phyloP scores from a whole-genome alignment of 2,113 vertebrate species.

The Engraulis encrasicolus region DNA sequence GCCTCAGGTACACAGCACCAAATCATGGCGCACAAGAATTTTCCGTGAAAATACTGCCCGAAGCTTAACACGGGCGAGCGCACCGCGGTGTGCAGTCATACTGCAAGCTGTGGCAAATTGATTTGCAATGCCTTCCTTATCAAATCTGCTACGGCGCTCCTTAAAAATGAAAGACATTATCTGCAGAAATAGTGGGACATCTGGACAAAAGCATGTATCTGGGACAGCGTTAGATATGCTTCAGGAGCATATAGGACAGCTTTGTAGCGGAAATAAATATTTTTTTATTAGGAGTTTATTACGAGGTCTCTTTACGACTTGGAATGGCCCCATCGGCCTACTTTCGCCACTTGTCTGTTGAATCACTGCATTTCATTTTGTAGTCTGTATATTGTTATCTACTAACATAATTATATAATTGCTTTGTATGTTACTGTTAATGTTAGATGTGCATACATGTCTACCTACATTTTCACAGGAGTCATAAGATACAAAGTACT shows the following conservation, averaged over 20 bases:
- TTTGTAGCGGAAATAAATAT: background rate
- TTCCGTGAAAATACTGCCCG: background rate
- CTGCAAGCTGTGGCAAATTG: background rate
- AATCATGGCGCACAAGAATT: background rate
- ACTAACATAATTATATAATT: too few species aligned
- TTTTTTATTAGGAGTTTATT: background rate
- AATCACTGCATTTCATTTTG: too few species aligned
- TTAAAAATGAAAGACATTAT: background rate
- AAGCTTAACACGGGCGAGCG: background rate
- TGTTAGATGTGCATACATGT: too few species aligned
- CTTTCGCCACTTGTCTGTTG: too few species aligned
- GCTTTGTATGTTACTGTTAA: too few species aligned
- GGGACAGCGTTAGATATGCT: background rate
- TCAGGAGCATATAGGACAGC: background rate
- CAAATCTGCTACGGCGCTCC: background rate
- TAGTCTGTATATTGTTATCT: too few species aligned
- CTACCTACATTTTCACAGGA: too few species aligned
- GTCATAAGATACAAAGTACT: too few species aligned
- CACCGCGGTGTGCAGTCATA: background rate
- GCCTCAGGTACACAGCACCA: background rate
- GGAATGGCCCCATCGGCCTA: too few species aligned
- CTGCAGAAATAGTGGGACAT: background rate
- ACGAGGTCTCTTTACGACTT: background rate
- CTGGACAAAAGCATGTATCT: background rate
- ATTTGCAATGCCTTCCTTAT: background rate